These are phyloP conservation scores for Brachionus manjavacas DNA, from an alignment of 1,140 invertebrate genomes.

Conservation along the genomic window DNA sequence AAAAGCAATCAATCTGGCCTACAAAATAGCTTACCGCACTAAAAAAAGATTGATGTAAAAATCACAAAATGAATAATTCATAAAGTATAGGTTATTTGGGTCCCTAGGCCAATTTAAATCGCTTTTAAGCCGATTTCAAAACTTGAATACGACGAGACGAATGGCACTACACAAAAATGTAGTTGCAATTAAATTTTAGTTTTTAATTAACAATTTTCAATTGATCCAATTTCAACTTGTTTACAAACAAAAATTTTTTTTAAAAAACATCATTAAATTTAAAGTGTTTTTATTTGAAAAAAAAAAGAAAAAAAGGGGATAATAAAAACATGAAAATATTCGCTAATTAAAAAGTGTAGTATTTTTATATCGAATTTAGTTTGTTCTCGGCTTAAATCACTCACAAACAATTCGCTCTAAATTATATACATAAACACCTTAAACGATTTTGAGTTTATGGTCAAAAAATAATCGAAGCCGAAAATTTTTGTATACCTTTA, in stretches of 20 bases:
- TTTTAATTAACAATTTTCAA: constrained; percentile 2
- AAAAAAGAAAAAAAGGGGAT: background rate
- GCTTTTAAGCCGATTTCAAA: constrained; percentile 2
- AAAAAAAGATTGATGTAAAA: constrained; percentile 8
- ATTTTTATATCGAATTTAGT: background rate
- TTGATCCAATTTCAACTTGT: background rate
- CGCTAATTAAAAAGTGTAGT: background rate
- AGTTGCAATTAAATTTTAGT: constrained; percentile 6
- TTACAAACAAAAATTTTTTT: constrained; percentile 4
- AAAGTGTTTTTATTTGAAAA: background rate
- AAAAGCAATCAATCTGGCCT: constrained; percentile 4
- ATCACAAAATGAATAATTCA: background rate
- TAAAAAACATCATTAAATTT: constrained; percentile 6
- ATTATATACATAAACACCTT: constrained; percentile 27
- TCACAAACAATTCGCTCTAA: background rate
- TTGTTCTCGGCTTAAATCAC: background rate
- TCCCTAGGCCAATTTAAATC: background rate
- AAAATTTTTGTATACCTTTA: background rate
- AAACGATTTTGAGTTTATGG: background rate
- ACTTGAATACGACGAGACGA: constrained; percentile 1
- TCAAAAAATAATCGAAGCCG: constrained; percentile 2
- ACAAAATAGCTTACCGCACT: background rate
- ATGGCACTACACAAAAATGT: background rate
- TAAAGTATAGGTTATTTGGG: background rate
- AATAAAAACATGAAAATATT: background rate